Base-by-base conservation (phyloP, 2,888 invertebrate species). In the Lasioglossum oenotherae region DNA sequence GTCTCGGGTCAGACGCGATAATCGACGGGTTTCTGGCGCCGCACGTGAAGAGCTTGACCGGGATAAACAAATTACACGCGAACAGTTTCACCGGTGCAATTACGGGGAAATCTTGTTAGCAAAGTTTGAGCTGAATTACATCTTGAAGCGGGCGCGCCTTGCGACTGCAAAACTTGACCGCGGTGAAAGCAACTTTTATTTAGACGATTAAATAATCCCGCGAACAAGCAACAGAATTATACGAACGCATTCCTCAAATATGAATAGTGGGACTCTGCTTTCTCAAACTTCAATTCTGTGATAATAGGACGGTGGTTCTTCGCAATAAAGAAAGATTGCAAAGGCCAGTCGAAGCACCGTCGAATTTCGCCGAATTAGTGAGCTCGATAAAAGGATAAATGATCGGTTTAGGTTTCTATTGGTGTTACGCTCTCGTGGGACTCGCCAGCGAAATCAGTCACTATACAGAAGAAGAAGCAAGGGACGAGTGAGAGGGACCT, bases 11-110 rank as follows among this genome's bases (percentile, higher is more conserved):
- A 81, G 82, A 81, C 84, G 77, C 73, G 88, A 88, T 90, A 90
- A 90, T 90, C 85, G 88, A 74, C 84, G 80, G 75, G 85, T 81
- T 82, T 87, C 88, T 82, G 86, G 86, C 87, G 87, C 88, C 81
- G 82, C 87, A 84, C 84, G 85, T 85, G 84, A 84, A 84, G 91
- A 92, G 91, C 91, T 92, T 93, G 92, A 91, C 92, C 93, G 90
- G 91, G 90, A 94, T 93, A 94, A 94, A 94, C 94, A 94, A 94
- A 94, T 94, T 93, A 94, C 91, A 93, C 89, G 92, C 92, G 92
- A 94, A 94, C 93, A 92, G 94, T 94, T 94, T 93, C 93, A 93
- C 93, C 91, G 91, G 89, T 92, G 93, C 93, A 93, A 94, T 94
- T 94, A 94, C 92, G 92, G 91, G 92, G 92, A 92, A 94, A 94